These are phyloP conservation scores for Iphiclides podalirius DNA, from an alignment of 2,888 invertebrate species.

Conservation along the genomic window DNA sequence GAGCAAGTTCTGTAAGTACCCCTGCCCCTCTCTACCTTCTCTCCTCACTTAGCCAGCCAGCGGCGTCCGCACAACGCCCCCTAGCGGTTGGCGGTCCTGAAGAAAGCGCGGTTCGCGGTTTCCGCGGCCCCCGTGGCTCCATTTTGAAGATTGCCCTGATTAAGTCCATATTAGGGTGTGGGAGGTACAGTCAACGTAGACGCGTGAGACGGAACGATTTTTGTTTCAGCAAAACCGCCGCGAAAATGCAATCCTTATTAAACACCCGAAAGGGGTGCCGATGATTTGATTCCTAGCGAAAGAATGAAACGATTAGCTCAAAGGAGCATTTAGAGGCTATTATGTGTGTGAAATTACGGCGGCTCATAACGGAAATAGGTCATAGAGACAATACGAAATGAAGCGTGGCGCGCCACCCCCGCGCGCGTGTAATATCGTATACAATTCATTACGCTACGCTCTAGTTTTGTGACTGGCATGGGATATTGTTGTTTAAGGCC, in stretches of 20 bases:
- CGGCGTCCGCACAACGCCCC: constrained; percentile 32
- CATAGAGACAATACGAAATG: constrained; percentile 61
- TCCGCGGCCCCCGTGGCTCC: constrained; percentile 34
- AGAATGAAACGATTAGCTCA: neutral
- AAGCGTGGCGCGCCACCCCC: constrained; percentile 36
- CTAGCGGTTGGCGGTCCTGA: constrained; percentile 29
- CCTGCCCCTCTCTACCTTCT: neutral
- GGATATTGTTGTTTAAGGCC: constrained; percentile 17
- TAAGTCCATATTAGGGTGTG: neutral
- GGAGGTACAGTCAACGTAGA: neutral
- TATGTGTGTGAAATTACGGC: constrained; percentile 16
- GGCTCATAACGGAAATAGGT: constrained; percentile 54
- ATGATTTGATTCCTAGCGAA: constrained; percentile 1
- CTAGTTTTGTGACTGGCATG: constrained; percentile 7
- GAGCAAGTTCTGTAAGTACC: constrained; percentile 78
- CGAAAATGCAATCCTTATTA: neutral
- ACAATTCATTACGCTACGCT: constrained; percentile 49
- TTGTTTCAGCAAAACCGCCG: no score
- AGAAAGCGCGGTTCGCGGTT: constrained; percentile 34
- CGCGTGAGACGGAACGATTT: no score
- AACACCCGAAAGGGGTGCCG: neutral
- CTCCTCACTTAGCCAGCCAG: constrained; percentile 8
- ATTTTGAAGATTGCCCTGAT: constrained; percentile 31
- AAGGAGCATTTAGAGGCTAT: constrained; percentile 9
- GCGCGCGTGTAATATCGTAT: constrained; percentile 40